These are phyloP conservation scores for Nipponia nippon DNA, from an alignment of 2,113 vertebrate species.

Conservation along the genomic window DNA sequence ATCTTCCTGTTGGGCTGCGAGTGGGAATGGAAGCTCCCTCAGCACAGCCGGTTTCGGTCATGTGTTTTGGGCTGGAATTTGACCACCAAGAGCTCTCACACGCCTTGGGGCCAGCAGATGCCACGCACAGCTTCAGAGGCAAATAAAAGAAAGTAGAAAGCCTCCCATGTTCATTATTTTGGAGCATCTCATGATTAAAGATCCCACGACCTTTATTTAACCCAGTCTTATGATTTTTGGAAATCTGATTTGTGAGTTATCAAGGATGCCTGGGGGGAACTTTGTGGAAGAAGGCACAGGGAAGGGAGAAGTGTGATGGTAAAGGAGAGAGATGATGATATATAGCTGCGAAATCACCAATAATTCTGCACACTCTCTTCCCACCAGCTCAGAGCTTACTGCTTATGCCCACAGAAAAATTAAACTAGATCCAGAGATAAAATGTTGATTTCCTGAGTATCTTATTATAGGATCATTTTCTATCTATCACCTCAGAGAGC, in stretches of 20 bases:
- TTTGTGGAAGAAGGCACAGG: not conserved
- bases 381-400: not conserved
- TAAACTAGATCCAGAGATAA: not conserved
- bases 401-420: not conserved
- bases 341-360: not conserved
- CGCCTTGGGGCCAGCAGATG: not conserved
- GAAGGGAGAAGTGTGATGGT: not conserved
- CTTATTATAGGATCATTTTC: not conserved
- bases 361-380: not conserved
- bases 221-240: not conserved
- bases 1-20: not conserved
- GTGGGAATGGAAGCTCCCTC: not conserved
- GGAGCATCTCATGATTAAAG: not conserved
- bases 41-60: rapidly evolving
- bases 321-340: not conserved
- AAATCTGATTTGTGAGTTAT: not conserved
- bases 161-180: not conserved
- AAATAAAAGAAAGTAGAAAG: not conserved
- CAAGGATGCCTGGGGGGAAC: not conserved
- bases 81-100: not conserved
- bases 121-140: not conserved
- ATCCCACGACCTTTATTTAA: not conserved
- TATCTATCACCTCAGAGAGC: not conserved
- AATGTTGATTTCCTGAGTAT: not conserved
- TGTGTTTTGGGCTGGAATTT: not conserved